Evolutionary conservation across 2,113 vertebrate species (phyloP), one percentile per base, ranked within the genome.

Genomic region (Emydura subglobosa): DNA sequence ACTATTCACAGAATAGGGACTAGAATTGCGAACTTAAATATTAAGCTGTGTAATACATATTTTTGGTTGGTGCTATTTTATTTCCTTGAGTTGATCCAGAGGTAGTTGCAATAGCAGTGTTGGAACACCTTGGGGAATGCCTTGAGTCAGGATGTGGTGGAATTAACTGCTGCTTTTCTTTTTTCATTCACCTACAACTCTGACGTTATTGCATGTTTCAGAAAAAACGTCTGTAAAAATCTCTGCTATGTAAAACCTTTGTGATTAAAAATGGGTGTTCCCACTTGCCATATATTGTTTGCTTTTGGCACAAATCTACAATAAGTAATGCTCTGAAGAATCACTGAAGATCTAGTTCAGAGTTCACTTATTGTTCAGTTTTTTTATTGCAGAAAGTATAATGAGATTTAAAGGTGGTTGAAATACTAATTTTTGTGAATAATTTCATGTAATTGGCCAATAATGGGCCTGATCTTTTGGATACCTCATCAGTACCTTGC

Each of bases 131-230:
- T 55, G 79, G 89, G 89, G 44, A 86, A 34, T 49, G 34, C 51
- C 68, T 24, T 84, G 82, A 95, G 65, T 80, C 79, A 55, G 74
- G 51, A 7, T 59, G 65, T 11, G 80, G 44, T 82, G 39, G 68
- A 87, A 88, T 91, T 79, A 82, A 87, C 87, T 42, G 68, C 74
- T 81, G 31, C 82, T 54, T 53, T 87, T 79, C 89, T 83, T 87
- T 79, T 85, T 89, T 83, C 74, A 76, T 27, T 44, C 72, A 87
- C 79, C 93, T 95, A 95, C 85, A 78, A 85, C 94, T 95, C 91
- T 79, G 79, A 74, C 57, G 55, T 85, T 81, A 78, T 51, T 90
- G 61, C 82, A 47, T 93, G 79, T 87, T 89, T 84, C 44, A 97
- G 86, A 92, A 57, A 78, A 78, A 87, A 79, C 86, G 68, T 93